Conservation (phyloP, 2,888 invertebrate species). For the Protonemura montana region DNA sequence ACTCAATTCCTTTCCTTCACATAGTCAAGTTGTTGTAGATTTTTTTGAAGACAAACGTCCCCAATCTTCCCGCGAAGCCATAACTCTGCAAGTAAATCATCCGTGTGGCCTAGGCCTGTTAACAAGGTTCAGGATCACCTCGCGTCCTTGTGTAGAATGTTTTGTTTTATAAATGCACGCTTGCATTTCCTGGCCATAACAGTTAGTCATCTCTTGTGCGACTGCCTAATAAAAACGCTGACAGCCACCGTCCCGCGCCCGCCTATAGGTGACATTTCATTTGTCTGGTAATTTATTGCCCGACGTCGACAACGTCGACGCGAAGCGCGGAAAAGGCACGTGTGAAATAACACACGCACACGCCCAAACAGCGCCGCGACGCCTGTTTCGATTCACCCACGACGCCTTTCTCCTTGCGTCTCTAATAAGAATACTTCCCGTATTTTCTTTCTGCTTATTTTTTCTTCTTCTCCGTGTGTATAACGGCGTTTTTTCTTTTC, state of each 20-base stretch:
- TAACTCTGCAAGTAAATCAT: neutral
- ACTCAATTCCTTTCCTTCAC: neutral
- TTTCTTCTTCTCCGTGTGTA: slow-evolving; percentile 19
- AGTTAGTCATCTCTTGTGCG: neutral
- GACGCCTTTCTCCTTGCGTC: slow-evolving; percentile 3
- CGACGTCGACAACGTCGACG: neutral
- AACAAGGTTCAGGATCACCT: neutral
- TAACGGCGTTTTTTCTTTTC: slow-evolving; percentile 9
- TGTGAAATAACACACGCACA: slow-evolving; percentile 38
- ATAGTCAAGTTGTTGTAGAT: neutral
- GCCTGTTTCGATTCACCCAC: slow-evolving; percentile 18
- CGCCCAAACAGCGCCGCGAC: slow-evolving; percentile 19
- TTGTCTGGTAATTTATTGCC: slow-evolving; percentile 38
- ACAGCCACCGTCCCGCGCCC: slow-evolving; percentile 1
- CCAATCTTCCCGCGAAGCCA: neutral
- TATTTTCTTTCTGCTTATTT: slow-evolving; percentile 31
- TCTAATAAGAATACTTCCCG: slow-evolving; percentile 39
- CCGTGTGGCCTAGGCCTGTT: neutral
- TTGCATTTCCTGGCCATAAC: slow-evolving; percentile 7
- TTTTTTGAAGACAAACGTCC: neutral
- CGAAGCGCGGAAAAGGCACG: slow-evolving; percentile 9
- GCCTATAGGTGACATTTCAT: slow-evolving; percentile 34
- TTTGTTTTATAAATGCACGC: slow-evolving; percentile 20
- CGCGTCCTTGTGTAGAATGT: neutral
- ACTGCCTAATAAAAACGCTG: neutral